Conservation (phyloP, 2,113 vertebrate species). For the Erpornis zantholeuca region DNA sequence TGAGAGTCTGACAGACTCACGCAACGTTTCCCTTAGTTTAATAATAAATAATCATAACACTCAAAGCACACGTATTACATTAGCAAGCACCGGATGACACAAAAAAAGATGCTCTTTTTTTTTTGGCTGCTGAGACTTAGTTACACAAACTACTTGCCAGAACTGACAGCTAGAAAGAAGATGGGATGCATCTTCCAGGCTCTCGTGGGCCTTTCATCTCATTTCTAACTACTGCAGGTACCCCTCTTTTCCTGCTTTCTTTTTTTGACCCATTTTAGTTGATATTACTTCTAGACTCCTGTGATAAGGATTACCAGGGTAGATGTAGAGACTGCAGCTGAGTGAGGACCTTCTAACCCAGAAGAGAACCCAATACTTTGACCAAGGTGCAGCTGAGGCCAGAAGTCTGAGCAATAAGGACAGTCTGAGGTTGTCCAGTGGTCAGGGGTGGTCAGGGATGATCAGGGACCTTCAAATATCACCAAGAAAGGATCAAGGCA, state of each 20-base stretch:
- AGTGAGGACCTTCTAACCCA: not conserved
- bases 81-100: not conserved
- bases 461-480: not conserved
- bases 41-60: constrained; percentile 22
- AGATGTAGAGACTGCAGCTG: not conserved
- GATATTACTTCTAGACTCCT: not conserved
- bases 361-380: not conserved
- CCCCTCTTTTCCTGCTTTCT: not conserved
- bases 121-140: not conserved
- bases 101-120: not conserved
- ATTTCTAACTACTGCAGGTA: not conserved
- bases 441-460: not conserved
- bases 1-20: constrained; percentile 4
- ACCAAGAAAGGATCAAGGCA: not conserved
- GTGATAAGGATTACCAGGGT: not conserved
- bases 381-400: not conserved
- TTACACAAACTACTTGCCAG: not conserved
- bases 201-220: not conserved
- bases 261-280: not conserved
- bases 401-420: not conserved
- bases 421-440: not conserved
- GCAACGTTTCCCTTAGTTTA: not conserved
- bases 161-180: not conserved
- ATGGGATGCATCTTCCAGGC: not conserved
- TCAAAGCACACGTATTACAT: not conserved